Conservation (phyloP, 1,140 invertebrate genomes). For the Leptinotarsa undecemlineata region DNA sequence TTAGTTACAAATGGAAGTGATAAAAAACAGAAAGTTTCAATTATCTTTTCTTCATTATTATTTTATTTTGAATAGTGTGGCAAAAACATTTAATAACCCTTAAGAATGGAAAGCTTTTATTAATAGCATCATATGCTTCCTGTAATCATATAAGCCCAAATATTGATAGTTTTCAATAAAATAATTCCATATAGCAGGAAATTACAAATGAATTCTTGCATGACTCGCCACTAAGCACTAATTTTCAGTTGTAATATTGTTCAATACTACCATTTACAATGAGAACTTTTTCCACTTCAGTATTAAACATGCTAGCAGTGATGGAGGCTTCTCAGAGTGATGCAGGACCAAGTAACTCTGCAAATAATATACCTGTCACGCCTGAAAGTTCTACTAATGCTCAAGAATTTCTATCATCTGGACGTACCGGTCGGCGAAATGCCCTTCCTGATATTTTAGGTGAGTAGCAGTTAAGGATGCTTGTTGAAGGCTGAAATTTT, state of each 20-base stretch:
- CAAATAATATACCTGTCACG: constrained; percentile 25
- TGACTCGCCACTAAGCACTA: not conserved
- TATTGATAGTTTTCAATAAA: not conserved
- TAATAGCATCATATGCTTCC: not conserved
- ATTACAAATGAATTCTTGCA: not conserved
- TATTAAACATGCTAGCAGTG: constrained; percentile 52
- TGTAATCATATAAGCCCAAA: not conserved
- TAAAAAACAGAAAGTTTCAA: no score
- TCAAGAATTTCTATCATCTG: constrained; percentile 71
- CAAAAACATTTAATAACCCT: no score
- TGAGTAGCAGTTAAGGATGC: constrained; percentile 15
- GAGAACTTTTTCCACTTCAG: constrained; percentile 31
- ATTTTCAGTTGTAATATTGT: not conserved
- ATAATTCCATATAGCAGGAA: not conserved
- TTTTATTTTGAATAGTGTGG: not conserved
- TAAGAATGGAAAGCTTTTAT: not conserved
- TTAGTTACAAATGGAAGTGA: no score
- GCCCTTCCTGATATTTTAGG: constrained; percentile 64
- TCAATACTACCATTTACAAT: not conserved
- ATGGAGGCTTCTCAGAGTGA: constrained; percentile 44
- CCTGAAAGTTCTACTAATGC: constrained; percentile 24
- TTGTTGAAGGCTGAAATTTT: no score
- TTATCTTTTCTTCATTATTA: not conserved
- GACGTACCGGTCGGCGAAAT: constrained; percentile 73
- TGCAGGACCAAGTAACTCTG: constrained; percentile 32